Conservation (phyloP, 2,113 vertebrate species). For the Elgaria multicarinata region DNA sequence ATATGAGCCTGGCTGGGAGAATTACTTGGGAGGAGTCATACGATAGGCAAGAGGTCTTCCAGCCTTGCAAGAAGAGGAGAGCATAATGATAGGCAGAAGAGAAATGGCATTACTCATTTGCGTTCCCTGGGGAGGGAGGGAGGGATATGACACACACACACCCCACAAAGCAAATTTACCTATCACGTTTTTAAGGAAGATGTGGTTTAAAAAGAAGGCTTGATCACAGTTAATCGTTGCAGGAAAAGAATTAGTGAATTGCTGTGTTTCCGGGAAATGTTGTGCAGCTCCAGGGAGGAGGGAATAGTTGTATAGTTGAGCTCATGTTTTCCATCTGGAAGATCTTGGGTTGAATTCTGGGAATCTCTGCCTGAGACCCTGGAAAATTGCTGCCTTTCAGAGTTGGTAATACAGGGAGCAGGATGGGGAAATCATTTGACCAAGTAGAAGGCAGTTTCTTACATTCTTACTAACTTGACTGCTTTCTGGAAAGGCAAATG, state of each 20-base stretch:
- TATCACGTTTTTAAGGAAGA: not conserved
- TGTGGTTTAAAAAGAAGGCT: not conserved
- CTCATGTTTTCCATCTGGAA: no score
- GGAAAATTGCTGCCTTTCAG: no score
- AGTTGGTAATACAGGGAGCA: no score
- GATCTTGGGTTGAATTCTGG: not conserved
- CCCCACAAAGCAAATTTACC: not conserved
- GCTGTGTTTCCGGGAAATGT: not conserved
- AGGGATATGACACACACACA: no score
- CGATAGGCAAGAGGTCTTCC: not conserved
- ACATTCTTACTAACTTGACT: no score
- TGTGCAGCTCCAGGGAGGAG: not conserved
- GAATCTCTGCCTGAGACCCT: not conserved
- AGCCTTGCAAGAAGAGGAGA: not conserved
- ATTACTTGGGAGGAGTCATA: constrained; percentile 37
- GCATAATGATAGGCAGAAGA: not conserved
- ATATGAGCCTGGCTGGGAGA: constrained; percentile 4
- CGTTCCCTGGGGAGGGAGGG: not conserved
- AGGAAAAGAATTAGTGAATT: not conserved
- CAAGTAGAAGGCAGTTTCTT: no score
- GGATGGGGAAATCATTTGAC: no score
- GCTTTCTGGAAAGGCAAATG: no score
- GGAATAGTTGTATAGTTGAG: no score
- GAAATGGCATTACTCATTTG: not conserved
- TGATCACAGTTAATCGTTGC: not conserved